These are phyloP conservation scores for Megastigmus dorsalis DNA, from an alignment of 2,888 invertebrate genomes.

Conservation along the genomic window DNA sequence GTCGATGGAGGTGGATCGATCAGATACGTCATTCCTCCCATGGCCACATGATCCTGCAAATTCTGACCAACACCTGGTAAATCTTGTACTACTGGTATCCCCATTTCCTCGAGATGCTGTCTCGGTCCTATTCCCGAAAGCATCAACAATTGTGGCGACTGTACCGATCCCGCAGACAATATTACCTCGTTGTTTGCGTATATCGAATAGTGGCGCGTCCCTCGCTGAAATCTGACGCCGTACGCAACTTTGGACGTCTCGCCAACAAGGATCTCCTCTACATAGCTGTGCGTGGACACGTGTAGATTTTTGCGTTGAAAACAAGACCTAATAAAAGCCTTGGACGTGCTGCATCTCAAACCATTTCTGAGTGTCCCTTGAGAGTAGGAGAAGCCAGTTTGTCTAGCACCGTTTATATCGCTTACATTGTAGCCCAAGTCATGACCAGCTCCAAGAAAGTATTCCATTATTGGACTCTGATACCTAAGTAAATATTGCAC, in stretches of 20 bases:
- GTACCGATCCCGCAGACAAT: conserved; percentile 88
- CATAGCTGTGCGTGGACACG: conserved; percentile 81
- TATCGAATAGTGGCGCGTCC: conserved; percentile 75
- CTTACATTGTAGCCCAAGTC: conserved; percentile 82
- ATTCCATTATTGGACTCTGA: conserved; percentile 81
- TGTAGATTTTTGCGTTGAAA: conserved; percentile 84
- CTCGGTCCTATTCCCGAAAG: conserved; percentile 87
- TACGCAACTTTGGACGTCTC: conserved; percentile 78
- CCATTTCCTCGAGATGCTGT: conserved; percentile 78
- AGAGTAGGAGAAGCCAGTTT: conserved; percentile 86
- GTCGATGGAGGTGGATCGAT: conserved; percentile 79
- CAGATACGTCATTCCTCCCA: conserved; percentile 83
- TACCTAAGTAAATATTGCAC: conserved; percentile 72
- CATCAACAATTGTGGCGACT: conserved; percentile 91
- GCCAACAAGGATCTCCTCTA: conserved; percentile 81
- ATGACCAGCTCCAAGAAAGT: conserved; percentile 82
- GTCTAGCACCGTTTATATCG: conserved; percentile 87
- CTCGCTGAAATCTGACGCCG: conserved; percentile 81
- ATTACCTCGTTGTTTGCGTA: conserved; percentile 84
- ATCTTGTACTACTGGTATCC: conserved; percentile 79
- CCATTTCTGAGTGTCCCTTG: conserved; percentile 88
- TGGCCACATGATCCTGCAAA: conserved; percentile 88
- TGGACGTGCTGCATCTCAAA: conserved; percentile 88
- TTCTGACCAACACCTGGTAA: conserved; percentile 86
- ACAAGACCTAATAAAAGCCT: conserved; percentile 85